Base-by-base conservation (phyloP, 2,888 invertebrate genomes). In the Ommatoiulus sabulosus region DNA sequence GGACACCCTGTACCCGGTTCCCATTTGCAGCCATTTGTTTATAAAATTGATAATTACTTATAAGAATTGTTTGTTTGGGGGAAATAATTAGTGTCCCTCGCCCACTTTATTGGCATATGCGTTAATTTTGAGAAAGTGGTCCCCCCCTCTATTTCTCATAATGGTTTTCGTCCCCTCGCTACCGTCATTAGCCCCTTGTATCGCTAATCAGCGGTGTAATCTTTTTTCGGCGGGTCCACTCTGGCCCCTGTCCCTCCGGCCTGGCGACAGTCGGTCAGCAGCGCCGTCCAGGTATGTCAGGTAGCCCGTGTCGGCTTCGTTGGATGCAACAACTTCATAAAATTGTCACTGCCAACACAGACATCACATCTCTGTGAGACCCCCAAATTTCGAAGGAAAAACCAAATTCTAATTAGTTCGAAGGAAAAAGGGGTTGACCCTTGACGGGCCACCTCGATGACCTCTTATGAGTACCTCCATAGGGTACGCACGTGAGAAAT, bases 181-280 rank as follows among this genome's bases (percentile, higher is more conserved):
- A 84, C 84, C 86, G 86, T 86, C 86, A 86, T 86, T 86, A 86
- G 86, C 48, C 48, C 24, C 44, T 43, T 86, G 86, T 86, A 86
- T 86, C 86, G 24, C 86, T 86, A 86, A 86, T 86, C 86, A 48
- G 86, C 44, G 46, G 86, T 86, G 86, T 86, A 44, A 86, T 86
- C 86, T 86, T 35, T 84, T 35, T 84, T 35, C 84, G 57, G 44
- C 84, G 12, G 84, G 84, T 86, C 44, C 43, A 44, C 46, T n/a
- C 44, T 12, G 44, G 43, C 10, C 44, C 86, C 24, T 46, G 46
- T 44, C 44, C 86, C 86, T 86, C 86, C 46, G 46, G 86, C 86
- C 86, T 86, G 86, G 86, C 86, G 86, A 86, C 86, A 86, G 86
- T 86, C 86, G 86, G 86, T 43, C 44, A 86, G n/a, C 20, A 86